These are phyloP conservation scores for Halcyon badia DNA, from an alignment of 2,797 vertebrate genomes.

Conservation along the genomic window DNA sequence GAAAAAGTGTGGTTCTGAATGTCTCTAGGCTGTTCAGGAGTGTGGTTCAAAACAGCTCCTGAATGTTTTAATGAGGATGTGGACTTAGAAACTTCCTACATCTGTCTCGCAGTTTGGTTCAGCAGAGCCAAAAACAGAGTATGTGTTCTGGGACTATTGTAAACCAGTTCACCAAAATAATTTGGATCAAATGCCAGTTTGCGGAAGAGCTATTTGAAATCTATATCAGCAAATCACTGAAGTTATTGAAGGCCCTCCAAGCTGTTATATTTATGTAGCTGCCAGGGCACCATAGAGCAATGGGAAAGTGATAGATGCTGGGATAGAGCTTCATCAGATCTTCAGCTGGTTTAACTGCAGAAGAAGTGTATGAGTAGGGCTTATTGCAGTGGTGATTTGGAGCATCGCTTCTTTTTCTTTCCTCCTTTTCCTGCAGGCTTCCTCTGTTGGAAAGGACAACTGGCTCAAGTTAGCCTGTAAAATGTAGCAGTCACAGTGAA, in stretches of 20 bases:
- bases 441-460: neutral
- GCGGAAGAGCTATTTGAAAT: neutral
- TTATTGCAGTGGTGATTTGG: neutral
- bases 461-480: neutral
- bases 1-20: neutral
- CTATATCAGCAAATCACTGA: neutral
- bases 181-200: accelerated
- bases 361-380: neutral
- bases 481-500: neutral
- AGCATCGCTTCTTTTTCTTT: neutral
- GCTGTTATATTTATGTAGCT: neutral
- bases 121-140: neutral
- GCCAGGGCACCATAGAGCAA: neutral
- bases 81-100: neutral
- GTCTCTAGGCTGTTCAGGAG: neutral
- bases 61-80: neutral
- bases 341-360: neutral
- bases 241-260: neutral
- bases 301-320: neutral
- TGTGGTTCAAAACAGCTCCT: neutral
- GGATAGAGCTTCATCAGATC: neutral
- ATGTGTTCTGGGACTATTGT: neutral
- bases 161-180: neutral
- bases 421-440: neutral
- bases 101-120: neutral